Percentiles rank a stretch among this genome's conserved stretches.
Conservation (phyloP, 2,113 vertebrate genomes). For the Onychostruthus taczanowskii region DNA sequence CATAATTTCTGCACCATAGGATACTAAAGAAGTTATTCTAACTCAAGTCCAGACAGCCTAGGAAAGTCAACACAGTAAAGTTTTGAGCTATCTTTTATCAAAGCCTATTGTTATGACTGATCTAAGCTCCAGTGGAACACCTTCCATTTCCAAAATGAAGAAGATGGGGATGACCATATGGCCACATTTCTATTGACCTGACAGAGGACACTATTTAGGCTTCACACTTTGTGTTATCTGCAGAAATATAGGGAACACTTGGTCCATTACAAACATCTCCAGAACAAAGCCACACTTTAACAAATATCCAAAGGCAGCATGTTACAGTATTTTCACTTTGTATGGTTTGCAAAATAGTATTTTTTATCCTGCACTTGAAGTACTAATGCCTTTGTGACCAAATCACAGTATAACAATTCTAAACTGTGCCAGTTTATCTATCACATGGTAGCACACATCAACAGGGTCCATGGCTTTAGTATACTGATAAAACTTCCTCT, state of each 20-base stretch:
- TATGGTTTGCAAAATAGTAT: not conserved
- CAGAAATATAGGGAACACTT: not conserved
- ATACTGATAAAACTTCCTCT: not conserved
- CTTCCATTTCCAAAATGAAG: not conserved
- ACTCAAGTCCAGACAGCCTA: not conserved
- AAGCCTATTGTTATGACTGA: fast-evolving
- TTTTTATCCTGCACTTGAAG: not conserved
- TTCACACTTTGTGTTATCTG: not conserved
- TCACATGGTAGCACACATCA: not conserved
- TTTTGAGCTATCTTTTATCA: not conserved
- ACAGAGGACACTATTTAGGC: not conserved
- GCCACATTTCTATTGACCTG: not conserved
- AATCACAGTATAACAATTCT: not conserved
- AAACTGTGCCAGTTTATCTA: not conserved
- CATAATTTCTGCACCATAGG: not conserved
- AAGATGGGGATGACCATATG: fast-evolving
- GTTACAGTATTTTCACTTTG: not conserved
- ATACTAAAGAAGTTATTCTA: not conserved
- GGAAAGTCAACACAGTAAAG: not conserved
- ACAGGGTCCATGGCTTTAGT: not conserved
- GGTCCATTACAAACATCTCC: not conserved
- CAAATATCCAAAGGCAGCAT: not conserved
- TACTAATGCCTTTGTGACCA: not conserved
- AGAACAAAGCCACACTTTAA: not conserved
- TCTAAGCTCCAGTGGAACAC: not conserved